Conservation (phyloP, 2,888 invertebrate species). For the Venusia cambrica region DNA sequence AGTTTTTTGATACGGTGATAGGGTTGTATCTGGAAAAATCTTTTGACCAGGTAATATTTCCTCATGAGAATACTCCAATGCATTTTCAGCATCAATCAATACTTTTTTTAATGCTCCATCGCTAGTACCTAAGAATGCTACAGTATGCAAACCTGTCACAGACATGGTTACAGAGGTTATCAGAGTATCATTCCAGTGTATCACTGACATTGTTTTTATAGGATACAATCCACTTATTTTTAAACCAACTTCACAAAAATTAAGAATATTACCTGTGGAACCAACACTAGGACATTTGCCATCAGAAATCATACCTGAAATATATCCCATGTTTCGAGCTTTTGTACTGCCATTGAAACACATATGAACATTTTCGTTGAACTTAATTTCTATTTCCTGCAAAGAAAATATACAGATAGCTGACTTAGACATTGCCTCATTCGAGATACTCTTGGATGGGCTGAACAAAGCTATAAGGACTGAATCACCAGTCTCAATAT, state of each 20-base stretch:
- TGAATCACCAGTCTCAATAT: slow-evolving; percentile 88
- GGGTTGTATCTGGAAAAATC: slow-evolving; percentile 92
- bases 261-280: slow-evolving; percentile 93
- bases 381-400: slow-evolving; percentile 93
- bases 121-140: slow-evolving; percentile 95
- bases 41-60: slow-evolving; percentile 88
- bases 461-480: slow-evolving; percentile 94
- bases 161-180: slow-evolving; percentile 93
- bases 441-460: slow-evolving; percentile 92
- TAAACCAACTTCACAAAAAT: slow-evolving; percentile 95
- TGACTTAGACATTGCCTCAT: slow-evolving; percentile 90
- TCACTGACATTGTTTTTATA: slow-evolving; percentile 87
- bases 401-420: slow-evolving; percentile 96
- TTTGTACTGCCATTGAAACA: slow-evolving; percentile 97
- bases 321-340: slow-evolving; percentile 94
- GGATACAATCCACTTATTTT: slow-evolving; percentile 95
- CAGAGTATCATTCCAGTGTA: slow-evolving; percentile 89
- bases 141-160: slow-evolving; percentile 93
- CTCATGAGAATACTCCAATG: slow-evolving; percentile 93
- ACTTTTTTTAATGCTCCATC: slow-evolving; percentile 94
- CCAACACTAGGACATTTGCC: slow-evolving; percentile 94
- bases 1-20: slow-evolving; percentile 91
- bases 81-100: slow-evolving; percentile 80
- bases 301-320: slow-evolving; percentile 94
- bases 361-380: slow-evolving; percentile 98